A percentile compares a stretch with the other conserved stretches of the same genome.
phyloP scores from a whole-genome alignment of 2,888 invertebrate genomes.

The Petrophora chlorosata region DNA sequence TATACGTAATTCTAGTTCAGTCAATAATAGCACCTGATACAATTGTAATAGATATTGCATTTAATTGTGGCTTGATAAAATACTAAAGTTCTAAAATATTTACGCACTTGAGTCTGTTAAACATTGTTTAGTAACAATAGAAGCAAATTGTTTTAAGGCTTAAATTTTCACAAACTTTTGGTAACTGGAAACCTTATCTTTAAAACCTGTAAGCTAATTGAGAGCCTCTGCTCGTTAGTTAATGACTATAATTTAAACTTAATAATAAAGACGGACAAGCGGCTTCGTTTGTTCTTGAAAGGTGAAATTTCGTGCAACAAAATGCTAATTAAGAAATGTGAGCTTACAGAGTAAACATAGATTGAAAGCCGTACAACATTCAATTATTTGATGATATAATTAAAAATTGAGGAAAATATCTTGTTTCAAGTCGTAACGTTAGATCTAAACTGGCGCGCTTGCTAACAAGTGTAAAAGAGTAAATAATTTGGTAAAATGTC shows the following conservation, averaged over 20 bases:
- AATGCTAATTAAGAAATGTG: slow-evolving; percentile 76
- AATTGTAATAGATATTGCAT: too few species aligned
- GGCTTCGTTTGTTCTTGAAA: slow-evolving; percentile 74
- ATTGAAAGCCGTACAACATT: slow-evolving; percentile 56
- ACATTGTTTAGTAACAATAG: slow-evolving; percentile 23
- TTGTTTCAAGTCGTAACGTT: slow-evolving; percentile 21
- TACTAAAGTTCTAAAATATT: slow-evolving; percentile 2
- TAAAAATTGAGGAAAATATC: slow-evolving; percentile 39
- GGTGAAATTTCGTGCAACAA: slow-evolving; percentile 70
- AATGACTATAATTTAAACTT: slow-evolving; percentile 79
- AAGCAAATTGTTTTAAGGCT: slow-evolving; percentile 34
- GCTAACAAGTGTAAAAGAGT: slow-evolving; percentile 11
- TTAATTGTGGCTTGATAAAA: background rate
- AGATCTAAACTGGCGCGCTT: background rate
- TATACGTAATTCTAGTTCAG: too few species aligned
- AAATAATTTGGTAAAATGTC: slow-evolving; percentile 1
- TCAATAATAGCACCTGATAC: too few species aligned
- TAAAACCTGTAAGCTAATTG: slow-evolving; percentile 62
- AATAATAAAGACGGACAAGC: slow-evolving; percentile 77
- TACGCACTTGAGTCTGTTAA: slow-evolving; percentile 19
- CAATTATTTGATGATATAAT: slow-evolving; percentile 50
- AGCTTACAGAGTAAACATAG: slow-evolving; percentile 58
- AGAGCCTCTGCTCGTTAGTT: slow-evolving; percentile 63
- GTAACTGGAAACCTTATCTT: slow-evolving; percentile 60
- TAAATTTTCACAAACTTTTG: slow-evolving; percentile 51